A percentile compares a stretch with the other conserved stretches of the same genome.
phyloP scores from a whole-genome alignment of 1,140 invertebrate genomes.

The Leptopilina clavipes region DNA sequence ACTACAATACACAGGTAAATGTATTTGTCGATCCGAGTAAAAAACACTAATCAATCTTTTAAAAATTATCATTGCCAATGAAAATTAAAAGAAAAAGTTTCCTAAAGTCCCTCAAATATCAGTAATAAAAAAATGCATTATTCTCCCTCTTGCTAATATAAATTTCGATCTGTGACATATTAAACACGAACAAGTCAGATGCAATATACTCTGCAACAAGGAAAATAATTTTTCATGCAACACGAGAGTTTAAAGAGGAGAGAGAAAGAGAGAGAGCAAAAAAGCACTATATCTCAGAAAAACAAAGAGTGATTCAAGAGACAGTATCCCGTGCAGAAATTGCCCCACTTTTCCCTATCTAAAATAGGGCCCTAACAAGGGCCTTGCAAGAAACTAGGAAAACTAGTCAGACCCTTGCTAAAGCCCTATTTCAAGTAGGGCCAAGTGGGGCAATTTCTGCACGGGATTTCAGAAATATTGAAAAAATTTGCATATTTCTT shows the following conservation, averaged over 20 bases:
- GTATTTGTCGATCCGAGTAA: too few species aligned
- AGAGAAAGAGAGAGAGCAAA: conserved; percentile 18
- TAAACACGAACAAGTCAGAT: conserved; percentile 8
- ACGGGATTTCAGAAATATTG: conserved; percentile 47
- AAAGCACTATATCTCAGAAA: background rate
- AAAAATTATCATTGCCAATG: background rate
- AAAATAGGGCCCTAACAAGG: too few species aligned
- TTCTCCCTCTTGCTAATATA: background rate
- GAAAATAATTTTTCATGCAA: conserved; percentile 21
- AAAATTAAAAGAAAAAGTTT: background rate
- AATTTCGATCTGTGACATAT: conserved; percentile 18
- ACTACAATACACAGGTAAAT: too few species aligned
- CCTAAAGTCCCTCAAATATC: background rate
- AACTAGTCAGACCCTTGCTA: too few species aligned
- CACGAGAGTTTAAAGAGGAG: background rate
- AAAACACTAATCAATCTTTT: background rate
- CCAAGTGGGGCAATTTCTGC: too few species aligned
- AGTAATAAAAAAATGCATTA: conserved; percentile 24
- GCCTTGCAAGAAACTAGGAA: too few species aligned
- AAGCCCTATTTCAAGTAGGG: too few species aligned
- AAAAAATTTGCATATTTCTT: conserved; percentile 48
- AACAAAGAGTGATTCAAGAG: background rate
- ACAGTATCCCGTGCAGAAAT: too few species aligned
- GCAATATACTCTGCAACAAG: background rate
- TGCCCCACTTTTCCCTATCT: too few species aligned